Evolutionary conservation across 1,140 invertebrate species (phyloP).

Genomic region (Ectropis grisescens): DNA sequence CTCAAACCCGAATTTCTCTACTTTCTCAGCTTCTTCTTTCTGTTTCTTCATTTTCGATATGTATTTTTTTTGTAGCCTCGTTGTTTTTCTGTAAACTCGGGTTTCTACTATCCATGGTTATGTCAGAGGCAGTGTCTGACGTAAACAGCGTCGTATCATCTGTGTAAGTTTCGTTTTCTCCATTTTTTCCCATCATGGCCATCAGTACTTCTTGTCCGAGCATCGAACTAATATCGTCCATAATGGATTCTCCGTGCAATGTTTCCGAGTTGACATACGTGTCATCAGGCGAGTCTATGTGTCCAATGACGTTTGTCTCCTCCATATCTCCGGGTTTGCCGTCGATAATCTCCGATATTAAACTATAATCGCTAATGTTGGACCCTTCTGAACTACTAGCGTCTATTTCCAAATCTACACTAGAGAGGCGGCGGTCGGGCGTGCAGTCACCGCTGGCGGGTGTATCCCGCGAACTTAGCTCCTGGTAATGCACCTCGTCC

Average conservation of each 20-base stretch:
- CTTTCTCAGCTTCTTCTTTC: conserved; percentile 63
- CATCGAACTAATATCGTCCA: conserved; percentile 83
- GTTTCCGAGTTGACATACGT: conserved; percentile 75
- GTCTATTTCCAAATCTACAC: conserved; percentile 54
- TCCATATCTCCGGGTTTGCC: conserved; percentile 67
- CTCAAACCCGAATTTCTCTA: conserved; percentile 77
- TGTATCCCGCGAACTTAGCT: conserved; percentile 31
- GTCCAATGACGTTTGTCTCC: conserved; percentile 75
- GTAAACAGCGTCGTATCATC: conserved; percentile 76
- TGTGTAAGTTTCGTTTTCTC: conserved; percentile 76
- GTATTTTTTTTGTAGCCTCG: conserved; percentile 62
- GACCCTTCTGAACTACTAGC: conserved; percentile 73
- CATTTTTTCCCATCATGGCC: conserved; percentile 74
- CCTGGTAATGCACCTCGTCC: conserved; percentile 54
- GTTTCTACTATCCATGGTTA: conserved; percentile 62
- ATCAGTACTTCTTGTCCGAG: conserved; percentile 76
- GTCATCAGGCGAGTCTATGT: conserved; percentile 85
- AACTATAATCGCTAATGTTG: conserved; percentile 77
- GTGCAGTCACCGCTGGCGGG: conserved; percentile 44
- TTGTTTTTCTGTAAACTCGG: conserved; percentile 59
- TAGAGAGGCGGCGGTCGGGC: conserved; percentile 48
- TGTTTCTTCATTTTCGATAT: conserved; percentile 56
- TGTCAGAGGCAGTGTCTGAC: conserved; percentile 70
- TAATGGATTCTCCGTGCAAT: conserved; percentile 80
- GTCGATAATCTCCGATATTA: conserved; percentile 76